phyloP scores from a whole-genome alignment of 2,888 invertebrate genomes.

The Bugulina stolonifera region DNA sequence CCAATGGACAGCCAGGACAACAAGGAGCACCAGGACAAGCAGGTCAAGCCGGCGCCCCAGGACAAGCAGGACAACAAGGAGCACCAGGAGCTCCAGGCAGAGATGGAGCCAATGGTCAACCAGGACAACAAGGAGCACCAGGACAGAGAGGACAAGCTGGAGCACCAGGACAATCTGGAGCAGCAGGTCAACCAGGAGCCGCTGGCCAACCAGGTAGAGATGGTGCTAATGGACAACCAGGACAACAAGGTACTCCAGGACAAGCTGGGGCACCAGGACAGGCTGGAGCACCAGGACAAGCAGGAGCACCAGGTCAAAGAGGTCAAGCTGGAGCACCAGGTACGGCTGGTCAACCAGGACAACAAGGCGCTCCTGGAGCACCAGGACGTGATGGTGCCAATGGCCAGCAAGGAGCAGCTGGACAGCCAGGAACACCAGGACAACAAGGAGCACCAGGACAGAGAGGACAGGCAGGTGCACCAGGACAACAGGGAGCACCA shows the following conservation, averaged over 20 bases:
- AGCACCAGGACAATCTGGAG: conserved; percentile 8
- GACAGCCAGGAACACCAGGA: conserved; percentile 18
- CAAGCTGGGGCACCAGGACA: conserved; percentile 3
- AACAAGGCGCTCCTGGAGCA: conserved; percentile 5
- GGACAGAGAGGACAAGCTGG: background rate
- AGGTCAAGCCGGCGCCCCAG: background rate
- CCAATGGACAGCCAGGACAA: background rate
- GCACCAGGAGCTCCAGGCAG: conserved; percentile 12
- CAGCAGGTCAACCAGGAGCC: background rate
- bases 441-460: background rate
- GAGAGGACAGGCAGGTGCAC: background rate
- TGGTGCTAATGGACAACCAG: conserved; percentile 25
- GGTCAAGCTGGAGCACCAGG: conserved; percentile 28
- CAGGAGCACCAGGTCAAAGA: background rate
- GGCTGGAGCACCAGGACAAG: conserved; percentile 10
- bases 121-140: background rate
- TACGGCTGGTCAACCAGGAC: conserved; percentile 21
- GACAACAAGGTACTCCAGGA: conserved; percentile 26
- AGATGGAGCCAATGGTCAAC: conserved; percentile 6
- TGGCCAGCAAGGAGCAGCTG: conserved; percentile 19
- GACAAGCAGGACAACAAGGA: conserved; percentile 1
- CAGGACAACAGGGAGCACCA: background rate
- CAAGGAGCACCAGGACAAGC: background rate
- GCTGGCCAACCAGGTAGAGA: background rate
- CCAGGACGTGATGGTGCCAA: conserved; percentile 23